These are phyloP conservation scores for Cochlearius cochlearius DNA, from an alignment of 2,113 vertebrate species.

Conservation along the genomic window DNA sequence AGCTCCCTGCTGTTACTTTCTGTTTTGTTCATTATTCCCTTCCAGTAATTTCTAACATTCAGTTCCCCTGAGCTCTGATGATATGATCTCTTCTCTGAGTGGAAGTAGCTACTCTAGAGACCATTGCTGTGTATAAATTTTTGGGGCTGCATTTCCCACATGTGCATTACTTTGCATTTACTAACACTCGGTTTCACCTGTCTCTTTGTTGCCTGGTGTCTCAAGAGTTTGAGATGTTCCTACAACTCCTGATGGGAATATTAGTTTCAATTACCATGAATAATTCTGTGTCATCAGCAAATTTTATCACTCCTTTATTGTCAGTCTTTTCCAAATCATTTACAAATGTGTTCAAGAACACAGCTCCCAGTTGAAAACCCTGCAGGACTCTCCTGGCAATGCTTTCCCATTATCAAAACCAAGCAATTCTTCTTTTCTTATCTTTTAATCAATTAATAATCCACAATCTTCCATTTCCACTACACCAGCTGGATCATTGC, in stretches of 20 bases:
- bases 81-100: constrained; percentile 14
- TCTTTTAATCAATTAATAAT: constrained; percentile 3
- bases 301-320: background rate
- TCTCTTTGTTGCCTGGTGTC: background rate
- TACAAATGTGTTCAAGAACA: background rate
- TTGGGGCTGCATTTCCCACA: background rate
- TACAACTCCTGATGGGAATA: background rate
- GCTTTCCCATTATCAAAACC: background rate
- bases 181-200: background rate
- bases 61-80: background rate
- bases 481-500: background rate
- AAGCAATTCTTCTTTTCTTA: background rate
- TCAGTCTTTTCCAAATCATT: background rate
- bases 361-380: background rate
- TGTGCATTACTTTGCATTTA: background rate
- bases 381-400: background rate
- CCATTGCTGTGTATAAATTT: background rate
- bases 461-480: background rate
- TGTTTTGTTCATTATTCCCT: background rate
- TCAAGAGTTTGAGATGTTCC: background rate
- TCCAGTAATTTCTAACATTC: constrained; percentile 4
- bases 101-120: background rate
- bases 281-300: constrained; percentile 14
- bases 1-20: background rate
- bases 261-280: constrained; percentile 8